Conservation (phyloP, 92 coral and sea anemone genomes). For the Porites cylindrica region DNA sequence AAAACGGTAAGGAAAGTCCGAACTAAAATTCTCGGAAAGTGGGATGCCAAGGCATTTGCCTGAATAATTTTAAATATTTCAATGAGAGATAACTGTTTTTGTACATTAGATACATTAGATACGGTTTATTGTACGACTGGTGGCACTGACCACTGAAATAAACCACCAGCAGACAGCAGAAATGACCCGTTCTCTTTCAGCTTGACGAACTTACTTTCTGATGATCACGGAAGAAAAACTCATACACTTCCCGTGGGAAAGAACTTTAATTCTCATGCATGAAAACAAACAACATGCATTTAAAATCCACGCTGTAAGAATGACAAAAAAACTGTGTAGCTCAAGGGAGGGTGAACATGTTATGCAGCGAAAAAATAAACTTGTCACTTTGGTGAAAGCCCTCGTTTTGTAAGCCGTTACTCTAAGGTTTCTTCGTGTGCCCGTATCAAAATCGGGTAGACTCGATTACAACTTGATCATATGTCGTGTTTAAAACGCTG, state of each 20-base stretch:
- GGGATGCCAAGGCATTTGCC: too few species aligned
- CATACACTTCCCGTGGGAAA: constrained; percentile 54
- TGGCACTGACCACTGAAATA: constrained; percentile 12
- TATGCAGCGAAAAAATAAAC: not conserved
- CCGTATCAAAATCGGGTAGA: too few species aligned
- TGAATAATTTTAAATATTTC: too few species aligned
- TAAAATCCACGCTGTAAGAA: not conserved
- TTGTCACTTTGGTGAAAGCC: not conserved
- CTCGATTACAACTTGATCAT: too few species aligned
- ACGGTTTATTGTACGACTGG: not conserved
- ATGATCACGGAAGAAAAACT: constrained; percentile 1
- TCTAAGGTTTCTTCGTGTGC: too few species aligned
- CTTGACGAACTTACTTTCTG: not conserved
- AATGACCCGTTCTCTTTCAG: not conserved
- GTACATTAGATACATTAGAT: not conserved
- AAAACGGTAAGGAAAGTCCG: too few species aligned
- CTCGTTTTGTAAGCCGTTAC: not conserved
- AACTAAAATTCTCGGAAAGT: too few species aligned
- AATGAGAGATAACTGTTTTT: too few species aligned
- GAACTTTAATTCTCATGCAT: not conserved
- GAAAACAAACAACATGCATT: not conserved
- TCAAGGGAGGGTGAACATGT: not conserved
- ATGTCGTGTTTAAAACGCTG: too few species aligned
- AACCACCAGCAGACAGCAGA: constrained; percentile 43
- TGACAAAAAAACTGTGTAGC: not conserved